Evolutionary conservation across 2,888 invertebrate genomes (phyloP), one percentile per base, ranked within the genome.

Genomic region (Drosophila paranaensis): DNA sequence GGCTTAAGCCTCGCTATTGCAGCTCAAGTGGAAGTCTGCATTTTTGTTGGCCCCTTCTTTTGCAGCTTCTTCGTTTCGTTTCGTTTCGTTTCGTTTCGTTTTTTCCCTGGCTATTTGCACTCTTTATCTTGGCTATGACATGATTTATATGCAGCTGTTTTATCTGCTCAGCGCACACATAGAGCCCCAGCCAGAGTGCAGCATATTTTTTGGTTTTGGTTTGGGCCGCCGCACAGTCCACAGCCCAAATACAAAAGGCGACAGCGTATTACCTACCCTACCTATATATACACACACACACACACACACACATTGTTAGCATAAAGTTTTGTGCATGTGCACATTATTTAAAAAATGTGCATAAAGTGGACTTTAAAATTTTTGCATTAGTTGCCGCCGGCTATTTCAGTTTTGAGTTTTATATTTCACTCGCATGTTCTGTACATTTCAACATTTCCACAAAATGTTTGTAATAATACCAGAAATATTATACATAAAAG

Each of bases 41-140:
- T 35, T 65, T 60, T 16, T 42, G 37, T 64, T 58, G 45, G 42
- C 27, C 40, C 60, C 51, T 45, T 39, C 42, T 27, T 39, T 46
- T 54, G 37, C 37, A 16, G 35, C 37, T 33, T 60, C 51, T 20
- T 20, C 40, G 37, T 37, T 27, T 30, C 20, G 48, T 30, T 39
- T 14, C n/a, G 46, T 39, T 64, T 54, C 35, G 33, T 35, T 13
- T 40, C 42, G 6, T n/a, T 45, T 3, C 20, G 25, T 33, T 50
- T 56, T 48, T 60, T 69, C 43, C 20, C 58, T 57, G 72, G 63
- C 61, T 75, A 78, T 86, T 84, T 82, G 81, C 73, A 74, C 68
- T 81, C 82, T 82, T 82, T 84, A 79, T 85, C 84, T 86, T 71
- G 81, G 79, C 74, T 73, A 71, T 77, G 86, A 79, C 84, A 85